Evolutionary conservation across 2,888 invertebrate genomes (phyloP), one percentile per base, ranked within the genome.

Genomic region (Patella pellucida): DNA sequence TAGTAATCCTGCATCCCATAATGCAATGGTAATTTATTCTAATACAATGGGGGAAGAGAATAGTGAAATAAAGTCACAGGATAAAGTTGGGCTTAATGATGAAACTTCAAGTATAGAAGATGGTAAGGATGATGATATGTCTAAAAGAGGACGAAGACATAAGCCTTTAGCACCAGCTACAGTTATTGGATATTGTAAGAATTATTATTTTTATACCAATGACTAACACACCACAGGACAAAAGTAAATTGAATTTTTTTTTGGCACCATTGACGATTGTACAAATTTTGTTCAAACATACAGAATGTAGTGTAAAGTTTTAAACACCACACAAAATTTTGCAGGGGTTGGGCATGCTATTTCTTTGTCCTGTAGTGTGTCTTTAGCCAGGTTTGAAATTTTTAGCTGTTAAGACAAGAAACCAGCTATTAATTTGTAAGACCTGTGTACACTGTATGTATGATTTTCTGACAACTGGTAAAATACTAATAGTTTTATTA

Each of bases 301-400:
- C 31, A 5, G 31, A 41, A 41, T 41, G 31, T 41, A 5, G 31
- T 41, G 31, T 5, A 31, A 31, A 27, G 3, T 27, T 27, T 1
- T 2, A 41, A 41, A 41, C 41, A 41, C 41, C 41, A 9, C 41
- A 77, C 74, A 69, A 56, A 31, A 23, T 75, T 72, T 52, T 67
- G 75, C 15, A 69, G 74, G 9, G 70, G 68, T 12, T 73, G 78
- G n/a, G 73, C 74, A 69, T 77, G 75, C 62, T 78, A 80, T 74
- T 75, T 76, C 52, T 80, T 78, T 62, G 78, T 80, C 41, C 75
- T 75, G 68, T 78, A 80, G 71, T 76, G 77, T 68, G 75, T 78
- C 51, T 73, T 78, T 54, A 74, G 74, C 73, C 80, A 80, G 69
- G 76, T 78, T 80, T 56, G 73, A 77, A 72, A 74, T 52, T n/a